A percentile compares a stretch with the other conserved stretches of the same genome.
Evolutionary conservation across 2,888 invertebrate genomes (phyloP).

Genomic region (Andrena bicolor): DNA sequence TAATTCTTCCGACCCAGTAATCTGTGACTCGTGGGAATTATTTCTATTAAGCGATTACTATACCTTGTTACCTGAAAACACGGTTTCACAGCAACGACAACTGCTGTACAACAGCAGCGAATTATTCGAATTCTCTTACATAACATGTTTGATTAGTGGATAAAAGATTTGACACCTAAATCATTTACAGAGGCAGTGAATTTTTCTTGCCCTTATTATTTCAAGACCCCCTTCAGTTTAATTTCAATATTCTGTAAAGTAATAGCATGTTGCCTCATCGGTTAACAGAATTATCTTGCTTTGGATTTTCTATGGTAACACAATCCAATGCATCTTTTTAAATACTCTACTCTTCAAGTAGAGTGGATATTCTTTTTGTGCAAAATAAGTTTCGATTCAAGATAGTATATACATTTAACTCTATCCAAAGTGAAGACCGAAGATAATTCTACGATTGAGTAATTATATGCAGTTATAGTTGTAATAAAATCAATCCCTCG

Average conservation of each 20-base stretch:
- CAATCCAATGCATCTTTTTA: background rate
- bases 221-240: background rate
- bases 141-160: background rate
- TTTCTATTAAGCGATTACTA: conserved; percentile 6
- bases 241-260: background rate
- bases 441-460: too few species aligned
- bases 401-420: too few species aligned
- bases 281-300: background rate
- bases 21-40: conserved; percentile 10
- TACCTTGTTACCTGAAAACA: conserved; percentile 45
- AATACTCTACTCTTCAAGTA: background rate
- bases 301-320: background rate
- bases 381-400: too few species aligned
- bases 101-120: background rate
- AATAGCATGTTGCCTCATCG: too few species aligned
- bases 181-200: background rate
- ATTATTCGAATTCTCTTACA: conserved; percentile 32
- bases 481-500: too few species aligned
- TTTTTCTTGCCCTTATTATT: background rate
- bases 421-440: too few species aligned
- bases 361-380: too few species aligned
- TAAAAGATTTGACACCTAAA: background rate
- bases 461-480: too few species aligned
- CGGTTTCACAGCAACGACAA: background rate
- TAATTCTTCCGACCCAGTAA: conserved; percentile 1